Evolutionary conservation across 2,797 vertebrate genomes (phyloP).

Genomic region (Rhinogobio ventralis): DNA sequence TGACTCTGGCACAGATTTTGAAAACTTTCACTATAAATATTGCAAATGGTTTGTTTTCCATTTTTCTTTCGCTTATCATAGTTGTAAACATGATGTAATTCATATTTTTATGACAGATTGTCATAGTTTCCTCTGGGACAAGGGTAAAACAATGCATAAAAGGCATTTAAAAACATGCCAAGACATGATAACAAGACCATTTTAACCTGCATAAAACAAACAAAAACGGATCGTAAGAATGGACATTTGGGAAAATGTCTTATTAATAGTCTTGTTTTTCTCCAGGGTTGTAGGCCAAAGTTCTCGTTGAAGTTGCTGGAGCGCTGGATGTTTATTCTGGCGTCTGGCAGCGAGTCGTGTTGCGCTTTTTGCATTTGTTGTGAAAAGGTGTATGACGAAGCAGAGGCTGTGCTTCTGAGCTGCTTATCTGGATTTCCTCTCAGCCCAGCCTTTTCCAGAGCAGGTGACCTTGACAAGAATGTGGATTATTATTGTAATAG

Average conservation of each 20-base stretch:
- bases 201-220: background rate
- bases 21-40: background rate
- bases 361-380: conserved; percentile 26
- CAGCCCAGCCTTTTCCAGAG: conserved; percentile 32
- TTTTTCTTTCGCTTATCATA: too few relatives aligned
- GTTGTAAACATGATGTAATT: background rate
- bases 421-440: conserved; percentile 60
- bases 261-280: conserved; percentile 39
- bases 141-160: background rate
- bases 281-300: conserved; percentile 27
- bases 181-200: background rate
- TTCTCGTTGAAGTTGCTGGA: conserved; percentile 28
- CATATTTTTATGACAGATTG: background rate
- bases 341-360: background rate
- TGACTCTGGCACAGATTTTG: background rate
- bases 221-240: background rate
- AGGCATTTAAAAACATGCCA: background rate
- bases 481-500: conserved; percentile 81
- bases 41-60: background rate
- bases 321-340: conserved; percentile 34
- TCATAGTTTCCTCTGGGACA: background rate
- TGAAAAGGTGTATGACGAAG: conserved; percentile 34
- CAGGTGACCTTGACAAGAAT: conserved; percentile 83
- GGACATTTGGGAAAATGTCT: conserved; percentile 22
- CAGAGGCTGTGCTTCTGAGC: conserved; percentile 33